phyloP scores from a whole-genome alignment of 2,797 vertebrate species.

The Argyrosomus regius region DNA sequence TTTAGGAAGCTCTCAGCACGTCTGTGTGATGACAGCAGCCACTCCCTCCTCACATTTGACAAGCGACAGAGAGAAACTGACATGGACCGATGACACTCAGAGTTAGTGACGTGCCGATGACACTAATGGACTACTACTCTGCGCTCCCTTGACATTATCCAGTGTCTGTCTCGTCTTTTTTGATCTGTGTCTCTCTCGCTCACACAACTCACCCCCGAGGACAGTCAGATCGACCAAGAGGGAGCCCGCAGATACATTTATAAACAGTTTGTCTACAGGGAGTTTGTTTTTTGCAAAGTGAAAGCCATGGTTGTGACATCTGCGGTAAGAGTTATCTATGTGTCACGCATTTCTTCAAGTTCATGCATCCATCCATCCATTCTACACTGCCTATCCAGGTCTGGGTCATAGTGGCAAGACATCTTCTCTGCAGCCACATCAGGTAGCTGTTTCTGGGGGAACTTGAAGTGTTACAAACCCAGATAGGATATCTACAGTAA shows the following conservation, averaged over 20 bases:
- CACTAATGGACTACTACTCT: conserved; percentile 77
- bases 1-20: conserved; percentile 27
- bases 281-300: not conserved
- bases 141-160: conserved; percentile 59
- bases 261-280: conserved; percentile 12
- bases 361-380: not conserved
- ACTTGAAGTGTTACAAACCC: not conserved
- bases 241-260: not conserved
- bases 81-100: conserved; percentile 66
- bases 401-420: not conserved
- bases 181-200: conserved; percentile 22
- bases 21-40: conserved; percentile 65
- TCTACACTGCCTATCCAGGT: not conserved
- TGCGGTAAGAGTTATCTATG: not conserved
- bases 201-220: conserved; percentile 25
- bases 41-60: conserved; percentile 64
- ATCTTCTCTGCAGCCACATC: not conserved
- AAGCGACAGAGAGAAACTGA: conserved; percentile 61
- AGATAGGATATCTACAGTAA: conserved; percentile 7
- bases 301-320: not conserved
- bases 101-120: conserved; percentile 69
- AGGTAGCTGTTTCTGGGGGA: not conserved
- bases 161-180: conserved; percentile 45
- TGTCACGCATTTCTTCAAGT: not conserved
- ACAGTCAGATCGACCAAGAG: not conserved